Evolutionary conservation across 1,140 invertebrate genomes (phyloP).

Genomic region (Drosophila mauritiana): DNA sequence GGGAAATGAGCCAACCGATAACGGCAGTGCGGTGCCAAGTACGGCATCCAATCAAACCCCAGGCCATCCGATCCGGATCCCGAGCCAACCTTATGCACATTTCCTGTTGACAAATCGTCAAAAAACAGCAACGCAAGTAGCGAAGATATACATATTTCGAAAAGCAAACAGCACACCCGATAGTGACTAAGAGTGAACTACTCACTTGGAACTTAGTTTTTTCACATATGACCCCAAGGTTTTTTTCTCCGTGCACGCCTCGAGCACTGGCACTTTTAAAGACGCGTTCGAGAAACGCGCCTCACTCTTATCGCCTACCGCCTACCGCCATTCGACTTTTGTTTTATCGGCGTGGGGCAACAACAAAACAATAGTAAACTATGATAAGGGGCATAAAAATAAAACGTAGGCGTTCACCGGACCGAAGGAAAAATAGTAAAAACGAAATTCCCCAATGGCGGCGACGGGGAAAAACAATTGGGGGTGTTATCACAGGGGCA

Average conservation of each 20-base stretch:
- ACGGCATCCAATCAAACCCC: constrained; percentile 24
- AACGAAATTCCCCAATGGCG: constrained; percentile 56
- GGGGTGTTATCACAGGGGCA: constrained; percentile 40
- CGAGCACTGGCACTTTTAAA: constrained; percentile 1
- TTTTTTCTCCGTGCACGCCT: background rate
- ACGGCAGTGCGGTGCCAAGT: constrained; percentile 49
- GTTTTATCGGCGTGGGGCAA: constrained; percentile 38
- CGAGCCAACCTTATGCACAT: constrained; percentile 57
- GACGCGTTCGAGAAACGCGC: constrained; percentile 12
- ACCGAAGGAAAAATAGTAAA: constrained; percentile 50
- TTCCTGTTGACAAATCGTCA: constrained; percentile 66
- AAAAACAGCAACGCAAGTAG: background rate
- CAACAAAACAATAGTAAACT: constrained; percentile 56
- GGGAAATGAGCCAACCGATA: constrained; percentile 66
- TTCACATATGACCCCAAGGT: too few species aligned
- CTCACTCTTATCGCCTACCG: constrained; percentile 21
- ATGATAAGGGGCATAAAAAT: constrained; percentile 79
- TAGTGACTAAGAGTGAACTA: too few species aligned
- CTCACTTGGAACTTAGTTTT: too few species aligned
- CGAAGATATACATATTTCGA: background rate
- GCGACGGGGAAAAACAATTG: constrained; percentile 47
- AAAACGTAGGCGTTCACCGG: constrained; percentile 80
- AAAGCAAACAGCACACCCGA: background rate
- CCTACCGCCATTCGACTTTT: background rate
- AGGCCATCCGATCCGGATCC: background rate